These are phyloP conservation scores for Himalopsyche japonica DNA, from an alignment of 2,888 invertebrate genomes.

Conservation along the genomic window DNA sequence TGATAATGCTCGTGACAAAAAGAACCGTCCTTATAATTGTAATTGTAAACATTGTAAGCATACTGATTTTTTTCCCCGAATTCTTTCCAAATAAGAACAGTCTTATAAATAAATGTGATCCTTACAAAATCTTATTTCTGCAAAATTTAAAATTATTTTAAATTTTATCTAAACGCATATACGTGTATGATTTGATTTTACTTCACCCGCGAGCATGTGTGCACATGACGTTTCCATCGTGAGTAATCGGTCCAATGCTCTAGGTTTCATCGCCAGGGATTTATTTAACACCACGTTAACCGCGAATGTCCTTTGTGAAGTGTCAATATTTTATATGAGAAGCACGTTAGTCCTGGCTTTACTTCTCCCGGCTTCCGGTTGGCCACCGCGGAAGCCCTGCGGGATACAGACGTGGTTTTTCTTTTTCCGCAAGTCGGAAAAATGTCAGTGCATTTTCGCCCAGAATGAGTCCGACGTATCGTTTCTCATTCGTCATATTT, in stretches of 20 bases:
- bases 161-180: no score
- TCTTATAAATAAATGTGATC: no score
- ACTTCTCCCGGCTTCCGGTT: background rate
- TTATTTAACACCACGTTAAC: background rate
- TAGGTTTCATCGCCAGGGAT: background rate
- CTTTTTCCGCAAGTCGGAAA: background rate
- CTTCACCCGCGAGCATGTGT: background rate
- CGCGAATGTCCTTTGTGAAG: background rate
- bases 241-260: background rate
- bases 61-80: no score
- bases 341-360: background rate
- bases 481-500: background rate
- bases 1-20: no score
- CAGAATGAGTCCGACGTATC: background rate
- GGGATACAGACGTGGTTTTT: background rate
- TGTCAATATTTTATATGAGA: background rate
- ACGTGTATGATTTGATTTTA: background rate
- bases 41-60: no score
- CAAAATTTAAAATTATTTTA: no score
- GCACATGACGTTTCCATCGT: background rate
- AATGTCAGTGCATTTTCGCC: background rate
- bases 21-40: no score
- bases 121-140: no score
- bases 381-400: background rate
- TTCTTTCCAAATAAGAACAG: no score